A percentile compares a stretch with the other conserved stretches of the same genome.
Evolutionary conservation across 1,140 invertebrate species (phyloP).

Genomic region (Brachionus angularis): DNA sequence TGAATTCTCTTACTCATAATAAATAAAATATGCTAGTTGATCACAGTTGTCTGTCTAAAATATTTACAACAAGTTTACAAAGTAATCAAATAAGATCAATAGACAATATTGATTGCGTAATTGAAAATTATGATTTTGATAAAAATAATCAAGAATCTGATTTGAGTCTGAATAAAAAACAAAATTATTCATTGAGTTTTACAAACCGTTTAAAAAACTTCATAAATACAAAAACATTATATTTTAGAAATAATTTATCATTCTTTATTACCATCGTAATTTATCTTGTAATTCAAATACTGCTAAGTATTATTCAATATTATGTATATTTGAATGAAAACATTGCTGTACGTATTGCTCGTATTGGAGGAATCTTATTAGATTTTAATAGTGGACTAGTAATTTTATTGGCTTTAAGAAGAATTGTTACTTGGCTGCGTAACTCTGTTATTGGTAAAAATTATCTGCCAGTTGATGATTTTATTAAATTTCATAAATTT

Average conservation of each 20-base stretch:
- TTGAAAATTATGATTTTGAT: too few relatives aligned
- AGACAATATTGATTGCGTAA: too few relatives aligned
- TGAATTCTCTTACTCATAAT: too few relatives aligned
- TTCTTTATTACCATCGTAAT: constrained; percentile 1
- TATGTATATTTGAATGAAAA: constrained; percentile 4
- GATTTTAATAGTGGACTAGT: constrained; percentile 88
- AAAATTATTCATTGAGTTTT: too few relatives aligned
- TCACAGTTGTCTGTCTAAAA: too few relatives aligned
- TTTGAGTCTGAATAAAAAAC: too few relatives aligned
- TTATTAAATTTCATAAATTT: constrained; percentile 87
- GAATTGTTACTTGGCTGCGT: constrained; percentile 74
- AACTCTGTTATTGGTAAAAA: constrained; percentile 66
- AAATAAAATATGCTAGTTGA: too few relatives aligned
- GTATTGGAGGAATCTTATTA: constrained; percentile 70
- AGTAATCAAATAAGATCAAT: too few relatives aligned
- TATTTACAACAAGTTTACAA: too few relatives aligned
- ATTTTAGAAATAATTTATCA: constrained; percentile 34
- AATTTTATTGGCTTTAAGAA: constrained; percentile 77
- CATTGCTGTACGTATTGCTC: not conserved
- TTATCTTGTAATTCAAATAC: not conserved
- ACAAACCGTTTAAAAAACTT: too few relatives aligned
- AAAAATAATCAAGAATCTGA: too few relatives aligned
- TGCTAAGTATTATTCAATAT: constrained; percentile 11
- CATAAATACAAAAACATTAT: too few relatives aligned
- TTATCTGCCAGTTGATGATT: constrained; percentile 79